phyloP scores from a whole-genome alignment of 2,888 invertebrate species.

The Patella caerulea region DNA sequence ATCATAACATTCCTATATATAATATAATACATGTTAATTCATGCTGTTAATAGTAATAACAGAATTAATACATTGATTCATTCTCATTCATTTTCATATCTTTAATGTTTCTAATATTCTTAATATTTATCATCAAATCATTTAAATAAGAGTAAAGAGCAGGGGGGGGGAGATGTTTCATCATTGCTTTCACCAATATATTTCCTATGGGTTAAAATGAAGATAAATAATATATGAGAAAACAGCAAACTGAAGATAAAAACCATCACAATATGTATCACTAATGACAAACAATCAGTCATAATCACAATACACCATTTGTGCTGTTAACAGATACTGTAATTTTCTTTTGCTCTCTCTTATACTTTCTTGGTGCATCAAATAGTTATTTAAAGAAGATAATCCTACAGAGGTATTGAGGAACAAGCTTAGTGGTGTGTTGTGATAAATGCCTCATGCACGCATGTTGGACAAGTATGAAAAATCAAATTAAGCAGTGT shows the following conservation, averaged over 20 bases:
- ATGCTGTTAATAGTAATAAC: neutral
- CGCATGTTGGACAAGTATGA: too few species aligned
- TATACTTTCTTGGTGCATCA: too few species aligned
- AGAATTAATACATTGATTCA: neutral
- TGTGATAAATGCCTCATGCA: too few species aligned
- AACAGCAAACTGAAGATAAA: neutral
- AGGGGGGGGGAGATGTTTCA: conserved; percentile 15
- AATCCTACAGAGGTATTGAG: too few species aligned
- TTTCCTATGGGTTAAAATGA: conserved; percentile 23
- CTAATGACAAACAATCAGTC: too few species aligned
- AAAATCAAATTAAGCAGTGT: too few species aligned
- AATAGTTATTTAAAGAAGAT: too few species aligned
- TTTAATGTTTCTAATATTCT: neutral
- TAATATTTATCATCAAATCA: neutral
- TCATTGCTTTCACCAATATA: conserved; percentile 27
- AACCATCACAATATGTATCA: too few species aligned
- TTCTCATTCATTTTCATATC: neutral
- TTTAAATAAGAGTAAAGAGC: neutral
- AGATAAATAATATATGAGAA: neutral
- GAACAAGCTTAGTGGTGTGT: too few species aligned
- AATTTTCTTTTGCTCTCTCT: too few species aligned
- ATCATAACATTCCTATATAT: neutral
- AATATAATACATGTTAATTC: neutral
- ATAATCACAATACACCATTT: too few species aligned
- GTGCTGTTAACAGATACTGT: too few species aligned